Evolutionary conservation across 2,113 vertebrate species (phyloP).

Genomic region (Hyla sarda): DNA sequence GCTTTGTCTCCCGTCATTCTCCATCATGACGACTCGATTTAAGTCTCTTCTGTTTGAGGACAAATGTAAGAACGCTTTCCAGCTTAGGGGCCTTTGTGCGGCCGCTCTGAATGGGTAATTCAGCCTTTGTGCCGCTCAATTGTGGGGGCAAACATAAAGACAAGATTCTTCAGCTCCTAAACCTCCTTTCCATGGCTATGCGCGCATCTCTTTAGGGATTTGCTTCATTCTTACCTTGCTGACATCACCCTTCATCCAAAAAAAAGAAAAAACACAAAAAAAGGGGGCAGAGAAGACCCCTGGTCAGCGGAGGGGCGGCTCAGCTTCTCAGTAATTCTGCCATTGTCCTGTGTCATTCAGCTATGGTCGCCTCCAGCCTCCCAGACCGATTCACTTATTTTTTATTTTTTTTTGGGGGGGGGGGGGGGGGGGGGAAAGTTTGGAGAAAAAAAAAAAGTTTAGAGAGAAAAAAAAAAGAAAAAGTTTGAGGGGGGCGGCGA

Average conservation of each 20-base stretch:
- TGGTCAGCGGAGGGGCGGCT: slow-evolving; percentile 74
- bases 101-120: slow-evolving; percentile 99
- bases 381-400: slow-evolving; percentile 66
- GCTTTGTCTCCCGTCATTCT: slow-evolving; percentile 99
- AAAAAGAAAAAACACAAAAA: slow-evolving; percentile 30
- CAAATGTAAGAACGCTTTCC: slow-evolving; percentile 99
- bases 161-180: slow-evolving; percentile 99
- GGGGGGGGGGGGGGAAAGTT: too few species aligned
- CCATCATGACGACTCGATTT: slow-evolving; percentile 99
- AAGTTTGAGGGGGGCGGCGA: slow-evolving; percentile 58
- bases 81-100: slow-evolving; percentile 96
- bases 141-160: slow-evolving; percentile 99
- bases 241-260: slow-evolving; percentile 75
- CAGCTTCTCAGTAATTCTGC: slow-evolving; percentile 68
- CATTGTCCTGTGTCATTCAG: slow-evolving; percentile 77
- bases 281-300: slow-evolving; percentile 64
- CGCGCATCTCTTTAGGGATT: slow-evolving; percentile 85
- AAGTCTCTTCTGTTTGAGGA: slow-evolving; percentile 99
- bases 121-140: slow-evolving; percentile 99
- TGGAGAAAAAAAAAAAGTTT: too few species aligned
- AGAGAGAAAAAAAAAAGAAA: too few species aligned
- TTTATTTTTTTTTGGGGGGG: neutral
- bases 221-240: slow-evolving; percentile 81
- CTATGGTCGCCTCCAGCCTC: slow-evolving; percentile 71
- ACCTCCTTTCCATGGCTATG: slow-evolving; percentile 99